Evolutionary conservation across 2,113 vertebrate species (phyloP).

Genomic region (Pelecanoides urinatrix): DNA sequence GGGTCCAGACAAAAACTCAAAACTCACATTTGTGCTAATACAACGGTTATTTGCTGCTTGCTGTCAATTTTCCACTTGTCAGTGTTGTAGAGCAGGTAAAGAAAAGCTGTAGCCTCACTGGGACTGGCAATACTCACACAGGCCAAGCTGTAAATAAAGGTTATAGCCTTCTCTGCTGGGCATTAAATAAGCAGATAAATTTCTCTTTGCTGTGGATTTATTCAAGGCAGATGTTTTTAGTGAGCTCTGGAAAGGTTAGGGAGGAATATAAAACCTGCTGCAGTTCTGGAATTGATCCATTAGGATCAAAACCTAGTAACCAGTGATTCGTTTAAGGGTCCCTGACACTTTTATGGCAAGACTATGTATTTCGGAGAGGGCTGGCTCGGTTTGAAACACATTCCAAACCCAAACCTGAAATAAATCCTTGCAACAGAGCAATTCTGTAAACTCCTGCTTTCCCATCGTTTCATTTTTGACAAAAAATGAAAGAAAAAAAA

Average conservation of each 20-base stretch:
- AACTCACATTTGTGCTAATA: neutral
- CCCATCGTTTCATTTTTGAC: neutral
- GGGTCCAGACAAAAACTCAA: neutral
- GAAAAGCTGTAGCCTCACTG: neutral
- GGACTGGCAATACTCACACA: neutral
- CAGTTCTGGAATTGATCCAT: constrained; percentile 67
- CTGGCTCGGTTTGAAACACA: constrained; percentile 59
- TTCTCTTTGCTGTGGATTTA: constrained; percentile 48
- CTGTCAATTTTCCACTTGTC: neutral
- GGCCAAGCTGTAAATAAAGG: constrained; percentile 48
- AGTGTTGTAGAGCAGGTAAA: neutral
- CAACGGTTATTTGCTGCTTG: neutral
- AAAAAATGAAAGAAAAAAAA: neutral
- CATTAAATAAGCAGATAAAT: constrained; percentile 63
- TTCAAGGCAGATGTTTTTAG: constrained; percentile 66
- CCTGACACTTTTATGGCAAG: constrained; percentile 64
- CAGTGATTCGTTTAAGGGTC: constrained; percentile 51
- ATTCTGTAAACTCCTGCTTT: constrained; percentile 24
- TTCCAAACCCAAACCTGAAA: constrained; percentile 54
- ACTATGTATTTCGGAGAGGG: constrained; percentile 23
- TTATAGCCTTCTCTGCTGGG: constrained; percentile 43
- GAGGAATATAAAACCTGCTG: constrained; percentile 64
- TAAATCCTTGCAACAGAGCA: constrained; percentile 39
- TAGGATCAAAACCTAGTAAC: constrained; percentile 58
- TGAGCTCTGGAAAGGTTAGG: constrained; percentile 40